Conservation (phyloP, 2,797 vertebrate species). For the Lateolabrax maculatus region DNA sequence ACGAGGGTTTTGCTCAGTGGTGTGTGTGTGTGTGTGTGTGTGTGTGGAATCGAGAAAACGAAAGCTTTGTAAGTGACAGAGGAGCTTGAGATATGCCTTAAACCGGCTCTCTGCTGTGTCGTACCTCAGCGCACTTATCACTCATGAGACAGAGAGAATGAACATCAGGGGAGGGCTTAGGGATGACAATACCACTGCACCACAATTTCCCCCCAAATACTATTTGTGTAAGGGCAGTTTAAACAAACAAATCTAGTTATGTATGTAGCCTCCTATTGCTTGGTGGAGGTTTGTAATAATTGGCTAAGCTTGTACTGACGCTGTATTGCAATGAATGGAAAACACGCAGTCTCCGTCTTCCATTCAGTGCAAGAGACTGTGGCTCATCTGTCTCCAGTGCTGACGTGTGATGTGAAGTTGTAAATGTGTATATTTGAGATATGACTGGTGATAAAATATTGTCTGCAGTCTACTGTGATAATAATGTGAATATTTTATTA, state of each 20-base stretch:
- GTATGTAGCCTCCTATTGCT: constrained; percentile 3
- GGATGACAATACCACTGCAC: constrained; percentile 45
- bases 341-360: neutral
- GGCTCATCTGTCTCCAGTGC: constrained; percentile 13
- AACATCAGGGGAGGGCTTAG: constrained; percentile 52
- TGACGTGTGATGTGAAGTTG: constrained; percentile 10
- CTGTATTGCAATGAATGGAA: constrained; percentile 47
- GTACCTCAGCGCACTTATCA: constrained; percentile 77
- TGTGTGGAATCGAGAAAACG: constrained; percentile 3
- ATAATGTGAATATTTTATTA: neutral
- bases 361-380: constrained; percentile 46
- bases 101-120: constrained; percentile 48
- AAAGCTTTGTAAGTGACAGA: constrained; percentile 27
- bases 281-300: neutral
- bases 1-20: neutral
- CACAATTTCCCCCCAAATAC: constrained; percentile 3
- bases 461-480: neutral
- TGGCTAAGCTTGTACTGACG: neutral
- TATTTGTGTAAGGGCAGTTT: constrained; percentile 10
- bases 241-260: neutral
- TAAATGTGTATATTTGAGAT: constrained; percentile 12
- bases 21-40: constrained; percentile 7
- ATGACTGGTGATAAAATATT: neutral
- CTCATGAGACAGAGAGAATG: constrained; percentile 45
- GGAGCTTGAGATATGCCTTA: constrained; percentile 18